phyloP scores from a whole-genome alignment of 2,113 vertebrate species.

The Tinamus guttatus region DNA sequence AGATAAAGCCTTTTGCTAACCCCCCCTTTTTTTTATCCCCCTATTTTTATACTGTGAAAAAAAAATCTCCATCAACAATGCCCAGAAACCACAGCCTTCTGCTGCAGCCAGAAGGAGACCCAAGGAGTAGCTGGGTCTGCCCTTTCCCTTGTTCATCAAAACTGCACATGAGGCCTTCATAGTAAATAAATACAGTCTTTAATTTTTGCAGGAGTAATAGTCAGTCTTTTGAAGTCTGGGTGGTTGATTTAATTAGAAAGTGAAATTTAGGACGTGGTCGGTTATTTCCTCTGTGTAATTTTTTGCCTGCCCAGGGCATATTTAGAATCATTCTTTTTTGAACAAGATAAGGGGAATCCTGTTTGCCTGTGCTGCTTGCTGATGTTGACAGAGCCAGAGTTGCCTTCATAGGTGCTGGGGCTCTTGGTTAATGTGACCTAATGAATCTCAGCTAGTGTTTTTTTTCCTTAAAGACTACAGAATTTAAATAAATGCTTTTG shows the following conservation, averaged over 20 bases:
- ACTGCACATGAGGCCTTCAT: neutral
- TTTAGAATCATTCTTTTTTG: neutral
- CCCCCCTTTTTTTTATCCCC: neutral
- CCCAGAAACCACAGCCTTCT: conserved; percentile 21
- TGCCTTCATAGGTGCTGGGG: neutral
- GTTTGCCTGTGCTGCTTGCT: neutral
- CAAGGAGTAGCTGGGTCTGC: neutral
- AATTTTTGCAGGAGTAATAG: neutral
- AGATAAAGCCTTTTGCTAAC: neutral
- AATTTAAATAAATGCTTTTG: neutral
- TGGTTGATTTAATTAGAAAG: neutral
- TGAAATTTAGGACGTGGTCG: neutral
- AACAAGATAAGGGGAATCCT: neutral
- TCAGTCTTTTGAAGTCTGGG: neutral
- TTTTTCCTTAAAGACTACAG: neutral
- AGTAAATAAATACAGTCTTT: neutral
- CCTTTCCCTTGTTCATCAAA: neutral
- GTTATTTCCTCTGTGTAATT: neutral
- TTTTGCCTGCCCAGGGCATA: neutral
- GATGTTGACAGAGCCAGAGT: neutral
- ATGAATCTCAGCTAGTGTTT: neutral
- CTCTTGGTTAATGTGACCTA: neutral
- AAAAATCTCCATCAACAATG: conserved; percentile 45
- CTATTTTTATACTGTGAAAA: neutral
- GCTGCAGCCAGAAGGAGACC: neutral